These are phyloP conservation scores for Chloroceryle amazona DNA, from an alignment of 2,797 vertebrate species.

Conservation along the genomic window DNA sequence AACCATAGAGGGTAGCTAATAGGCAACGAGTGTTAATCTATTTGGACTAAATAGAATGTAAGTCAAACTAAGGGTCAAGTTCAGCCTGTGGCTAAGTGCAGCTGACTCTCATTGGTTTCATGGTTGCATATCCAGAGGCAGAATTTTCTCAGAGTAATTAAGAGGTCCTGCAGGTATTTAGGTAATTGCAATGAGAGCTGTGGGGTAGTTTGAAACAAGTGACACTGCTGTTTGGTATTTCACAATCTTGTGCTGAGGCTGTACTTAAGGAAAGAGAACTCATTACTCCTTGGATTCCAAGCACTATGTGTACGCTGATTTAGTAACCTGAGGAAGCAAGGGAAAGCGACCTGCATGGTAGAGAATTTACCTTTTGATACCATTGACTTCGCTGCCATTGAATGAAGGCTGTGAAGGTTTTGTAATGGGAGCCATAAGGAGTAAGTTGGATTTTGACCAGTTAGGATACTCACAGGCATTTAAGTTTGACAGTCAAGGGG, in stretches of 20 bases:
- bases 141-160: constrained; percentile 41
- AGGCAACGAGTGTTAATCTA: not conserved
- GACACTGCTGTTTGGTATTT: not conserved
- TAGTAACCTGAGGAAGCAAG: not conserved
- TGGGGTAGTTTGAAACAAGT: not conserved
- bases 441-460: not conserved
- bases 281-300: not conserved
- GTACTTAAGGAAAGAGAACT: not conserved
- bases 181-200: not conserved
- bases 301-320: not conserved
- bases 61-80: not conserved
- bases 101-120: not conserved
- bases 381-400: not conserved
- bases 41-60: constrained; percentile 24
- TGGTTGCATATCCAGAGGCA: not conserved
- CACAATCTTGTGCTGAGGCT: not conserved
- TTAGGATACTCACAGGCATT: not conserved
- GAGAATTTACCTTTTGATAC: not conserved
- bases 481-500: not conserved
- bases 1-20: not conserved
- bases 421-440: not conserved
- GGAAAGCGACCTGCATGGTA: fast-evolving
- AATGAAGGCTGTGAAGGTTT: not conserved
- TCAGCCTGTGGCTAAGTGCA: constrained; percentile 23
- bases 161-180: constrained; percentile 20